phyloP scores from a whole-genome alignment of 2,797 vertebrate species.

The Anisognathus igniventris region DNA sequence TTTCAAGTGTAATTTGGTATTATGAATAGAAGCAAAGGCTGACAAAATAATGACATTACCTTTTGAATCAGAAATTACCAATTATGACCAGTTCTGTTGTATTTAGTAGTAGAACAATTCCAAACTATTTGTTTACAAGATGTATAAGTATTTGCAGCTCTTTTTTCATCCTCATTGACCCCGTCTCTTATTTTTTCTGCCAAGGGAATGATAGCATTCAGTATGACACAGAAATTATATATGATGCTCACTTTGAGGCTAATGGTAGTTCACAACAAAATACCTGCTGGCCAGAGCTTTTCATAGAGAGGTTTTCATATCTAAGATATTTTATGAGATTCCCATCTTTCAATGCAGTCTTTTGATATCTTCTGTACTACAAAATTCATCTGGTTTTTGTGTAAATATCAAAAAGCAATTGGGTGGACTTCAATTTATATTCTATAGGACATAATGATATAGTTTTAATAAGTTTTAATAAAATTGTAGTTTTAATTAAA shows the following conservation, averaged over 20 bases:
- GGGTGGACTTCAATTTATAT: neutral
- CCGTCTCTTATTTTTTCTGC: neutral
- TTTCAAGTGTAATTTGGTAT: neutral
- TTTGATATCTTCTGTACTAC: neutral
- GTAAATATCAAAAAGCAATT: neutral
- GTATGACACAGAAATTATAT: neutral
- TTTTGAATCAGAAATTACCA: slow-evolving; percentile 29
- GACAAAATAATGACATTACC: slow-evolving; percentile 18
- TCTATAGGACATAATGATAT: neutral
- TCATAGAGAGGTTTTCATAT: neutral
- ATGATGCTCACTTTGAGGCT: neutral
- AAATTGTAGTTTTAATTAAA: no score
- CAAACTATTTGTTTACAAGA: neutral
- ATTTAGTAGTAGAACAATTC: neutral
- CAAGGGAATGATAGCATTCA: neutral
- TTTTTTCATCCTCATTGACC: neutral
- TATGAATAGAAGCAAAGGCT: neutral
- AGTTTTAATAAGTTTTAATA: no score
- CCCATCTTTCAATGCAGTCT: neutral
- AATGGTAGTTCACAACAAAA: neutral
- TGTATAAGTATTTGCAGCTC: neutral
- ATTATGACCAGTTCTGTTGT: neutral
- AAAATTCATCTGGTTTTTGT: neutral
- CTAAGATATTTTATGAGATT: neutral
- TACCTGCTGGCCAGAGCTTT: neutral